Percentiles rank a stretch among this genome's conserved stretches.
Evolutionary conservation across 2,888 invertebrate genomes (phyloP).

Genomic region (Endomychus coccineus): DNA sequence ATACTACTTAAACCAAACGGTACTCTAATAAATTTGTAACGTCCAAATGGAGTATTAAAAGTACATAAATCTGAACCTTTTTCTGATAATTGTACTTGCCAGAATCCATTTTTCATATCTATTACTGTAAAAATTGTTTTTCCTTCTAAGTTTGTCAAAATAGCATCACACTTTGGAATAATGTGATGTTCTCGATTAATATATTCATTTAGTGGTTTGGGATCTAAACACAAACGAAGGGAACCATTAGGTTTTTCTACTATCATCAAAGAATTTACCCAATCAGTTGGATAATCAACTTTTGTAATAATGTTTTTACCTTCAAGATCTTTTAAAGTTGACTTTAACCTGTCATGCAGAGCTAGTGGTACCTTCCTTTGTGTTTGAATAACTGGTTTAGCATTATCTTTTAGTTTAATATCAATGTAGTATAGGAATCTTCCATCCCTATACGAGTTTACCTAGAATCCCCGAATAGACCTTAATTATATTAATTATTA

Average conservation of each 20-base stretch:
- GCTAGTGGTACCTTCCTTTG: background rate
- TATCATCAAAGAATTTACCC: conserved; percentile 19
- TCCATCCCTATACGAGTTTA: no score
- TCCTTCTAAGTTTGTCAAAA: conserved; percentile 3
- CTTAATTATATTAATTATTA: no score
- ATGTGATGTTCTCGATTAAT: conserved; percentile 16
- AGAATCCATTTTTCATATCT: conserved; percentile 11
- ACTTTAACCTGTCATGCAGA: conserved; percentile 1
- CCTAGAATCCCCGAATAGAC: no score
- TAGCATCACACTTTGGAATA: conserved; percentile 13
- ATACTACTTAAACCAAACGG: conserved; percentile 1
- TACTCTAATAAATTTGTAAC: no score
- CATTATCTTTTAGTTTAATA: conserved; percentile 2
- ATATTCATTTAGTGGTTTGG: conserved; percentile 19
- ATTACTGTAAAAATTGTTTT: conserved; percentile 7
- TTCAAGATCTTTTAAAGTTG: background rate
- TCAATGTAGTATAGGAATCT: no score
- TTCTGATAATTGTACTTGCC: conserved; percentile 1
- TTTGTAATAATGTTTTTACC: background rate
- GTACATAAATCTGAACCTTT: conserved; percentile 3
- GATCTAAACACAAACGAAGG: conserved; percentile 18
- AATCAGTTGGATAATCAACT: conserved; percentile 20
- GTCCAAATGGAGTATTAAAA: conserved; percentile 5
- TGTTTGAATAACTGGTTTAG: conserved; percentile 4
- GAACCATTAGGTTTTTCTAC: conserved; percentile 17